Evolutionary conservation across 2,888 invertebrate species (phyloP).

Genomic region (Graphium colonna): DNA sequence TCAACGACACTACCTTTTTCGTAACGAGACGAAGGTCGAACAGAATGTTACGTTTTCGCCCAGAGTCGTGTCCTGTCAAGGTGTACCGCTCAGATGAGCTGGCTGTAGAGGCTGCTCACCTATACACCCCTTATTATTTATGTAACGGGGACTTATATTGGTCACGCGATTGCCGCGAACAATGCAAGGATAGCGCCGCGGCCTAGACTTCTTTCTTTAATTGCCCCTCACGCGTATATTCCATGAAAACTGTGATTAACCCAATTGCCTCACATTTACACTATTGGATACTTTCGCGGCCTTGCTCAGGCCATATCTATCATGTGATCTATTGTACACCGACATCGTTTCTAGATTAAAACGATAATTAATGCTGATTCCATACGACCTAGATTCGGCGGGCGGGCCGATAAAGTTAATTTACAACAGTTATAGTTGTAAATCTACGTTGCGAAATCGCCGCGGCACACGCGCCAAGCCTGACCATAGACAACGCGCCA

Average conservation of each 20-base stretch:
- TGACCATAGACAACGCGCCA: constrained; percentile 71
- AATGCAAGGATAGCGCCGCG: constrained; percentile 73
- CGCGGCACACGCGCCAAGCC: constrained; percentile 65
- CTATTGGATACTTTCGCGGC: constrained; percentile 67
- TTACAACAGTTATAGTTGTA: constrained; percentile 79
- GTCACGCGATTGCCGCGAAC: constrained; percentile 71
- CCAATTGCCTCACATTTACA: constrained; percentile 56
- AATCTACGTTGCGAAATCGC: constrained; percentile 76
- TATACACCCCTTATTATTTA: constrained; percentile 70
- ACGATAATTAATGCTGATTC: constrained; percentile 80
- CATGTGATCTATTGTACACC: constrained; percentile 78
- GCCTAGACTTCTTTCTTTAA: constrained; percentile 76
- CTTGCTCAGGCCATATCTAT: constrained; percentile 74
- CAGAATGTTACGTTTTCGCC: constrained; percentile 9
- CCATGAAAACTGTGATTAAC: constrained; percentile 70
- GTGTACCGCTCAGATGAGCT: constrained; percentile 51
- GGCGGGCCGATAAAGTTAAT: constrained; percentile 74
- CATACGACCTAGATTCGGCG: constrained; percentile 77
- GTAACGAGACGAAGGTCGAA: constrained; percentile 15
- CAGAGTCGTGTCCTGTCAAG: constrained; percentile 45
- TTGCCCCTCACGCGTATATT: constrained; percentile 64
- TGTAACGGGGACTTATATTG: constrained; percentile 74
- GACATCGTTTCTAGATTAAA: constrained; percentile 76
- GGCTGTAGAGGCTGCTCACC: constrained; percentile 47
- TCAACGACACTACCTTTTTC: background rate